These are phyloP conservation scores for Boloria selene DNA, from an alignment of 2,888 invertebrate species.

Conservation along the genomic window DNA sequence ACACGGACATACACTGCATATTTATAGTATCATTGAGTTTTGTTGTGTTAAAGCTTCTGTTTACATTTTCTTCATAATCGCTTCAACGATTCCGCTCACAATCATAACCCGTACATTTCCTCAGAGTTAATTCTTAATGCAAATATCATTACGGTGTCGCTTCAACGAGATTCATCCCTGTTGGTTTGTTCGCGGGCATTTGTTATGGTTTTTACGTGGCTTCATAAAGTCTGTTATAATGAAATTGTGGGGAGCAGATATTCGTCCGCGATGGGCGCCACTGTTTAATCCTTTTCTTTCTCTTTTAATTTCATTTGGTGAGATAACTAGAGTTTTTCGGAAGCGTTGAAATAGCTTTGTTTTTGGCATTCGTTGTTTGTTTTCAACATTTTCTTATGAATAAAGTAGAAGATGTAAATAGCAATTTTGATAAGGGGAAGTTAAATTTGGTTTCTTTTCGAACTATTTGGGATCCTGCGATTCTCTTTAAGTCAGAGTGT, in stretches of 20 bases:
- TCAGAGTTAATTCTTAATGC: slow-evolving; percentile 64
- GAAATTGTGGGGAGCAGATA: slow-evolving; percentile 28
- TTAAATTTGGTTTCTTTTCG: too few relatives aligned
- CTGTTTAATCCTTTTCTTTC: slow-evolving; percentile 13
- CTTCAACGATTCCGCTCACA: neutral
- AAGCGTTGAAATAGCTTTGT: slow-evolving; percentile 2
- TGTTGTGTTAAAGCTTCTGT: too few relatives aligned
- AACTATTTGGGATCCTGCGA: too few relatives aligned
- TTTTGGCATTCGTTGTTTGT: too few relatives aligned
- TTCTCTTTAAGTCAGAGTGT: too few relatives aligned
- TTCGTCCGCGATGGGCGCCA: slow-evolving; percentile 24
- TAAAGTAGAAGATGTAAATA: too few relatives aligned
- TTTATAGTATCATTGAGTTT: too few relatives aligned
- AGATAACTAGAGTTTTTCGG: slow-evolving; percentile 4
- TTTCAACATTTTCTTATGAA: too few relatives aligned
- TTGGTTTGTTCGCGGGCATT: slow-evolving; percentile 52
- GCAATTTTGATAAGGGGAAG: too few relatives aligned
- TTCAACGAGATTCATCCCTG: slow-evolving; percentile 64
- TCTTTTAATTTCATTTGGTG: slow-evolving; percentile 16
- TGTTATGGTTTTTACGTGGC: slow-evolving; percentile 39
- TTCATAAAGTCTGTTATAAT: slow-evolving; percentile 38
- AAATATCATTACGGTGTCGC: slow-evolving; percentile 67
- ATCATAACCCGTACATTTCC: slow-evolving; percentile 45
- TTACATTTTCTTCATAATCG: too few relatives aligned
- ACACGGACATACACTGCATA: too few relatives aligned